These are phyloP conservation scores for Drosophila seguyi DNA, from an alignment of 1,140 invertebrate genomes.

Conservation along the genomic window DNA sequence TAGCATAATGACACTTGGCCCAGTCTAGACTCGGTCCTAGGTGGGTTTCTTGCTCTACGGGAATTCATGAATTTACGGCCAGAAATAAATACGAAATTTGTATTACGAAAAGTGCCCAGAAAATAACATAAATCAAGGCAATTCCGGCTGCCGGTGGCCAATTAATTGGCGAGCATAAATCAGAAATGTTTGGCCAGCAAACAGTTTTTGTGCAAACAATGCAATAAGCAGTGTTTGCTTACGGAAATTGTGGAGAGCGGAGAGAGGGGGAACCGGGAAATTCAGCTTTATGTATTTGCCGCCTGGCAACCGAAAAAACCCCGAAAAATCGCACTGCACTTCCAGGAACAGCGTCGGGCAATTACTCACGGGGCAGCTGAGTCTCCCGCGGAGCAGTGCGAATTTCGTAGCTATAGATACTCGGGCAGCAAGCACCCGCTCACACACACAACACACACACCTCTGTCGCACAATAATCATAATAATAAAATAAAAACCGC, in stretches of 20 bases:
- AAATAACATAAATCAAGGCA: conserved; percentile 31
- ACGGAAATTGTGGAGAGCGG: neutral
- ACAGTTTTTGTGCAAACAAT: conserved; percentile 36
- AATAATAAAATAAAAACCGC: conserved; percentile 73
- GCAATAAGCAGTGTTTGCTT: conserved; percentile 41
- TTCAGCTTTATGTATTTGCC: neutral
- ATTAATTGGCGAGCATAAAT: conserved; percentile 71
- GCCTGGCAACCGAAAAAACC: conserved; percentile 37
- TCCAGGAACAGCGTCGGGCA: conserved; percentile 22
- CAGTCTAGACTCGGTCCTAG: conserved; percentile 61
- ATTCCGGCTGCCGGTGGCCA: conserved; percentile 50
- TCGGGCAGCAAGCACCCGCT: conserved; percentile 4
- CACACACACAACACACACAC: conserved; percentile 23
- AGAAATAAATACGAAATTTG: conserved; percentile 11
- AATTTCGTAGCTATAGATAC: conserved; percentile 24
- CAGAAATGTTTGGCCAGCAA: conserved; percentile 41
- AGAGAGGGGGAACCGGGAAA: neutral
- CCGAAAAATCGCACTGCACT: conserved; percentile 19
- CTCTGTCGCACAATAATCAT: conserved; percentile 52
- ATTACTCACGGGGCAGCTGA: conserved; percentile 53
- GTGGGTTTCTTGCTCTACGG: neutral
- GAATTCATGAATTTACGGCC: conserved; percentile 14
- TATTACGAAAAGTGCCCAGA: conserved; percentile 5
- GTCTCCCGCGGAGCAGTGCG: conserved; percentile 19
- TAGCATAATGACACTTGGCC: conserved; percentile 71